Percentiles rank a stretch among this genome's conserved stretches.
These are phyloP conservation scores for Lates japonicus DNA, from an alignment of 2,797 vertebrate genomes.

Conservation along the genomic window DNA sequence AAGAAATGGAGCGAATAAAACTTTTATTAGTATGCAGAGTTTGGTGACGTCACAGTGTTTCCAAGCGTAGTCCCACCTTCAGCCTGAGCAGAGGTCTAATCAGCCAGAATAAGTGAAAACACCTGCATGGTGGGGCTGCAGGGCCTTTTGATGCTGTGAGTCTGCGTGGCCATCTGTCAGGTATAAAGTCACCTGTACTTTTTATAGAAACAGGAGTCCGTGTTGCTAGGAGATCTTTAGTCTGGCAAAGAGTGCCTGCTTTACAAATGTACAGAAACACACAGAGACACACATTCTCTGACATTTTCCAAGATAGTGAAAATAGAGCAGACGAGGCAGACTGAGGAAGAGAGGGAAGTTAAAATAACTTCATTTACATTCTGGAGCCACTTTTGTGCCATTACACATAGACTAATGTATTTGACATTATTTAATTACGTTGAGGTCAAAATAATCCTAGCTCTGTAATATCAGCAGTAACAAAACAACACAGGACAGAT, in stretches of 20 bases:
- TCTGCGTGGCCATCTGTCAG: constrained; percentile 69
- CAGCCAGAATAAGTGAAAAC: constrained; percentile 44
- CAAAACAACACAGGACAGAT: not conserved
- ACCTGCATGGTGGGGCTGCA: not conserved
- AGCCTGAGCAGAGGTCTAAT: constrained; percentile 17
- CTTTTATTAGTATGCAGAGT: not conserved
- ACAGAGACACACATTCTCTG: constrained; percentile 5
- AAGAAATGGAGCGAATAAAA: not conserved
- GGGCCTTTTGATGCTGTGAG: not conserved
- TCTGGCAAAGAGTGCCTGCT: not conserved
- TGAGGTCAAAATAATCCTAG: not conserved
- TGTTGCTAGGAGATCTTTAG: constrained; percentile 77
- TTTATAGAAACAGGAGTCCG: constrained; percentile 59
- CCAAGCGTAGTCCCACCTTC: not conserved
- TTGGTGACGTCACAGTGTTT: not conserved
- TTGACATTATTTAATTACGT: too few species aligned
- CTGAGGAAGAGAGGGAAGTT: not conserved
- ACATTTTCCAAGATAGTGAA: constrained; percentile 61
- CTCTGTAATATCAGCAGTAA: too few species aligned
- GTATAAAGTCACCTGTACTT: constrained; percentile 68
- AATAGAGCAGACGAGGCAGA: not conserved
- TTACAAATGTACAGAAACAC: not conserved
- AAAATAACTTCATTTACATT: not conserved
- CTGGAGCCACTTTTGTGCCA: not conserved
- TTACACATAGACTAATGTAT: not conserved